A percentile compares a stretch with the other conserved stretches of the same genome.
phyloP scores from a whole-genome alignment of 2,888 invertebrate species.

The Hanleya hanleyi region DNA sequence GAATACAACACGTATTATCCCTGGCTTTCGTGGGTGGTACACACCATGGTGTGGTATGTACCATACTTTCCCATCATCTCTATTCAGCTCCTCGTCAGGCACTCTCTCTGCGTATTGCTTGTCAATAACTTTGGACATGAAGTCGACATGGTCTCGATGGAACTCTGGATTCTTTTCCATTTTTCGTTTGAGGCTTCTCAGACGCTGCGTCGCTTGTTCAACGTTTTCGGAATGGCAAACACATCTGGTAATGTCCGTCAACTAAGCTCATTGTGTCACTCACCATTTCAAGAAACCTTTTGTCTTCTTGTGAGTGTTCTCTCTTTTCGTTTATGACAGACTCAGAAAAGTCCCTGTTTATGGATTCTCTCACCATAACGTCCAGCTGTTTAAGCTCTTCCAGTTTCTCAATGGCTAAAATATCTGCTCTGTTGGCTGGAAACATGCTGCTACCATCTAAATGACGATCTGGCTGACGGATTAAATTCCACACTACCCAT shows the following conservation, averaged over 20 bases:
- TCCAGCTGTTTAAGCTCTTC: conserved; percentile 14
- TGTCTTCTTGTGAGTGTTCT: conserved; percentile 29
- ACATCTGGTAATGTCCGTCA: conserved; percentile 23
- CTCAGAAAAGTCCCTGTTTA: conserved; percentile 33
- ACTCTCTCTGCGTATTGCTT: conserved; percentile 5
- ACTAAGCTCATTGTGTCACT: conserved; percentile 8
- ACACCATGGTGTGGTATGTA: conserved; percentile 12
- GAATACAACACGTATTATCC: conserved; percentile 7
- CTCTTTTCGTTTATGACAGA: conserved; percentile 20
- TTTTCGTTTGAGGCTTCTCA: conserved; percentile 5
- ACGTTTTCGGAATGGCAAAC: conserved; percentile 21
- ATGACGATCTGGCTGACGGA: neutral
- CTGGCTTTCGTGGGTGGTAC: conserved; percentile 4
- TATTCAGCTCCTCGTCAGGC: neutral
- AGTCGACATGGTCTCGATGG: neutral
- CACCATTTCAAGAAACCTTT: conserved; percentile 18
- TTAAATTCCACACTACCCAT: conserved; percentile 23
- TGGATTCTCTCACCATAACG: conserved; percentile 8
- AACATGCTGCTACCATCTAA: no score
- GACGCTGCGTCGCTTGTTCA: conserved; percentile 12
- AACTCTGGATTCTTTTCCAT: neutral
- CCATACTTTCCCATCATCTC: conserved; percentile 8
- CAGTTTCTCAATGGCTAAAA: neutral
- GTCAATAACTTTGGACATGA: conserved; percentile 10
- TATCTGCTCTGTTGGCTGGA: conserved; percentile 14